These are phyloP conservation scores for Brachypterus glaber DNA, from an alignment of 2,888 invertebrate species.

Conservation along the genomic window DNA sequence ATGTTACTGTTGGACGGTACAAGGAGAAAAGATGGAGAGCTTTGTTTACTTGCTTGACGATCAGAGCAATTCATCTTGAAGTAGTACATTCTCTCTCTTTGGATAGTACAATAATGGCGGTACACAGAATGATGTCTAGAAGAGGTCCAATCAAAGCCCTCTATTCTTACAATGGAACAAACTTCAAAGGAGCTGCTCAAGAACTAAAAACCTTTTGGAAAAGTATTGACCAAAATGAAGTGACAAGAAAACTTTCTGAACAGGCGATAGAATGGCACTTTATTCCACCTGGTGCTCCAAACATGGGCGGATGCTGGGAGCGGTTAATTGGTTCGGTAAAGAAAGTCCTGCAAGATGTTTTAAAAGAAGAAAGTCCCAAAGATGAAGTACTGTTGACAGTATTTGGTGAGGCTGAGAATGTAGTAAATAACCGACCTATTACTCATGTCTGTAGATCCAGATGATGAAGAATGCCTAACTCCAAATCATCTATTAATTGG, in stretches of 20 bases:
- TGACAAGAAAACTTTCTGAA: background rate
- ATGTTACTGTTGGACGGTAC: too few relatives aligned
- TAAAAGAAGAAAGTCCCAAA: constrained; percentile 3
- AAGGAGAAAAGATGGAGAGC: too few relatives aligned
- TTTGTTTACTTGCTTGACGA: too few relatives aligned
- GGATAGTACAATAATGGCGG: too few relatives aligned
- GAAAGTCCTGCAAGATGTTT: constrained; percentile 3
- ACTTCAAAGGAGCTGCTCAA: constrained; percentile 3
- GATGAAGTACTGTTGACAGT: background rate
- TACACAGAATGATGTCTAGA: too few relatives aligned
- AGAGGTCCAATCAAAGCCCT: constrained; percentile 4
- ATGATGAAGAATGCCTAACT: too few relatives aligned
- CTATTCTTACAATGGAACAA: constrained; percentile 9
- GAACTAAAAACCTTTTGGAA: background rate
- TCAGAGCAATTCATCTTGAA: too few relatives aligned
- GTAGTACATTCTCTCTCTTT: too few relatives aligned
- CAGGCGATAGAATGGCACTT: constrained; percentile 7
- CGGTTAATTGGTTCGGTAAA: constrained; percentile 9
- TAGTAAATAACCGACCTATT: too few relatives aligned
- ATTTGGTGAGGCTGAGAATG: constrained; percentile 7
- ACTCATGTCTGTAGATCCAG: too few relatives aligned
- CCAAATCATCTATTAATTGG: too few relatives aligned
- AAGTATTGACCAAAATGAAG: constrained; percentile 1
- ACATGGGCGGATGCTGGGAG: constrained; percentile 9
- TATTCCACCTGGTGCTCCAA: constrained; percentile 5